phyloP scores from a whole-genome alignment of 1,140 invertebrate species.

The Ridgeia piscesae region DNA sequence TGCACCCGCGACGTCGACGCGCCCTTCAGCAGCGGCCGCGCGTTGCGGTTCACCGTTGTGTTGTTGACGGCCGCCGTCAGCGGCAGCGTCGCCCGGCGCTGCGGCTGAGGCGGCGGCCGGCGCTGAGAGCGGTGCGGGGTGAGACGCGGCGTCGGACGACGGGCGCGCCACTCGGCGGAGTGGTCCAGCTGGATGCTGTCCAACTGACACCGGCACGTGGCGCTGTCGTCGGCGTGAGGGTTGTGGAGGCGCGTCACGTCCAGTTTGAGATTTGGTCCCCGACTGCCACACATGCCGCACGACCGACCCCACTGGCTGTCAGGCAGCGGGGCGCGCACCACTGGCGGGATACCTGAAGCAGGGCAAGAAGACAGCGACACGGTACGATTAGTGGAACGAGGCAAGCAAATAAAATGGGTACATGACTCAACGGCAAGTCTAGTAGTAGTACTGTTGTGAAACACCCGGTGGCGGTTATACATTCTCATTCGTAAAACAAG shows the following conservation, averaged over 20 bases:
- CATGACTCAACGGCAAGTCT: no score
- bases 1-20: background rate
- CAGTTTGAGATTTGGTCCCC: background rate
- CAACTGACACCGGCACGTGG: background rate
- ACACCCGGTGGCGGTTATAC: no score
- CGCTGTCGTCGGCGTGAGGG: background rate
- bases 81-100: background rate
- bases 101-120: background rate
- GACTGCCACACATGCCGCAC: background rate
- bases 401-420: background rate
- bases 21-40: background rate
- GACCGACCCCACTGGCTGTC: background rate
- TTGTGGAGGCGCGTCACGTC: background rate
- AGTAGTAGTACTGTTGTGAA: no score
- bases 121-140: background rate
- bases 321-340: background rate
- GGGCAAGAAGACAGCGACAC: background rate
- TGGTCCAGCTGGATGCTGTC: background rate
- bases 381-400: background rate
- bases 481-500: no score
- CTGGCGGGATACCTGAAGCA: background rate
- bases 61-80: background rate
- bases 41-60: background rate
- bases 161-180: background rate
- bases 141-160: background rate